These are phyloP conservation scores for Bombus confusus DNA, from an alignment of 1,140 invertebrate genomes.

Conservation along the genomic window DNA sequence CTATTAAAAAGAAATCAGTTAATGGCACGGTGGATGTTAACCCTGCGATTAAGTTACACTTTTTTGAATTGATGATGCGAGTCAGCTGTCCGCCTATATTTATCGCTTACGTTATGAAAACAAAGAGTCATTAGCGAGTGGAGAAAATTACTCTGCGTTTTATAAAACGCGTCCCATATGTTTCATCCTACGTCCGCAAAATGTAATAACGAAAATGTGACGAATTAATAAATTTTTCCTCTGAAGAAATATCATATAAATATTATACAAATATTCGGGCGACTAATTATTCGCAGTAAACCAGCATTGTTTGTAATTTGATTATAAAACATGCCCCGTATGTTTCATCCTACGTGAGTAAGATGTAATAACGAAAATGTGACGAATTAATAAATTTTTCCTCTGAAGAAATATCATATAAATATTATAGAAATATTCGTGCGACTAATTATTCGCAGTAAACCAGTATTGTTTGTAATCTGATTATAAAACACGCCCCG, in stretches of 20 bases:
- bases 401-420: no score
- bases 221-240: no score
- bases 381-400: not conserved
- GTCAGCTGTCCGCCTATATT: constrained; percentile 1
- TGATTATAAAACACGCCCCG: not conserved
- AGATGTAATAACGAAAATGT: not conserved
- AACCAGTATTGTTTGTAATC: no score
- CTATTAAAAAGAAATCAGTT: not conserved
- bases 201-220: not conserved
- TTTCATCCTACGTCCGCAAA: not conserved
- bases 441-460: not conserved
- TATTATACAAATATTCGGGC: no score
- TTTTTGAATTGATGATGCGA: constrained; percentile 1
- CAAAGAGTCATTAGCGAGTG: not conserved
- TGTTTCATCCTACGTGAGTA: not conserved
- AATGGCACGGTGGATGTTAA: not conserved
- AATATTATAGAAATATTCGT: no score
- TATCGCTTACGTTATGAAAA: not conserved
- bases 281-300: not conserved
- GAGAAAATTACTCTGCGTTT: not conserved
- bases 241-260: no score
- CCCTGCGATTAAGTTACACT: not conserved
- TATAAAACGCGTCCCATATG: not conserved
- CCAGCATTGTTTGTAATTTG: no score
- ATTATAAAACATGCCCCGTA: not conserved